Base-by-base conservation (phyloP, 92 coral and sea anemone genomes). In the Parazoanthus darwini region DNA sequence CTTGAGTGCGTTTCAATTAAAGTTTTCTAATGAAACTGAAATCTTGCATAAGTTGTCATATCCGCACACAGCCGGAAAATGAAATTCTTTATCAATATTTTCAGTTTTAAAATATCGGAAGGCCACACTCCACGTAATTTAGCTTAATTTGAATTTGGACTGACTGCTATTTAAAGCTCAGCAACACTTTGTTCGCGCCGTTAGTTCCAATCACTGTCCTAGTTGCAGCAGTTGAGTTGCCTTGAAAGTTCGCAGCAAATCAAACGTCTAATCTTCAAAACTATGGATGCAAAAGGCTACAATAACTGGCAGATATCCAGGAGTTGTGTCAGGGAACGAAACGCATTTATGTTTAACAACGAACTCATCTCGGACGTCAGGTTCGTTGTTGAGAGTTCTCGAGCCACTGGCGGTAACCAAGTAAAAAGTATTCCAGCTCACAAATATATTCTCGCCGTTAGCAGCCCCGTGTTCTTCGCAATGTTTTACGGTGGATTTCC, bases 391-490 rank as follows among this genome's bases (percentile, higher is more conserved):
- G 86, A 80, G 59, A 46, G 76, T 37, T 36, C 79, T 14, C 2
- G 67, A 0, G 75, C 78, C 46, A 70, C 54, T 8, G 89, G 51
- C 42, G 63, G 48, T 35, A 85, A 76, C 8, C 37, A 63, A 16
- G 89, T 92, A 25, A 82, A 81, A 33, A 33, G n/a, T 43, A 85
- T 94, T 35, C 98, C 98, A 8, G 95, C 98, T 51, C 96, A 93
- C 73, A 93, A 94, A 74, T 93, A 89, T 50, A 91, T 93, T 71
- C 91, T 96, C 26, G 96, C 95, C 0, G 90, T 91, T 3, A 92
- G 94, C 85, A 96, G 98, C 38, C 98, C 98, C 7, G 95, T 94
- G 0, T 93, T 96, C 70, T 89, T 93, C 39, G 94, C 96, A 16
- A 92, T 93, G 98, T 81, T 94, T 54, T 92, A 91, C 59, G 94